Base-by-base conservation (phyloP, 2,113 vertebrate species). In the Struthio camelus region DNA sequence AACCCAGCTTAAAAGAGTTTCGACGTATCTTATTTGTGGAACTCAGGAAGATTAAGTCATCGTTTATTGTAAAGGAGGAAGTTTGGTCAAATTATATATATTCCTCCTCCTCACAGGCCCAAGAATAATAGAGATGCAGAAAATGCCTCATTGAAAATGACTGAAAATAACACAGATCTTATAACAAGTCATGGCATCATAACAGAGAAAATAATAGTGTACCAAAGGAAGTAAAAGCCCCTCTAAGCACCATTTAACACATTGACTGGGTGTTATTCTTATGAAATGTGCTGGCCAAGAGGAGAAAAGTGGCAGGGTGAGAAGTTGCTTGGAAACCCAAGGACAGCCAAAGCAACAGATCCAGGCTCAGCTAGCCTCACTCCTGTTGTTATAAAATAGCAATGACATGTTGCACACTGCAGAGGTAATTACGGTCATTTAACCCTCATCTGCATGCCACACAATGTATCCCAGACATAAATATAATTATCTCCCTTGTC, bases 401-500 rank as follows among this genome's bases (percentile, higher is more conserved):
- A 89, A 61, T 83, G 78, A 89, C 83, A 82, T 1, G 2, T 70
- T 79, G 64, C 44, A 46, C 51, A 30, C 65, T 80, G 24, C 6
- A 0, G 80, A 76, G 81, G 65, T 91, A 92, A 95, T 87, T 88
- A 58, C 65, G 83, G 59, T n/a, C 85, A 89, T 75, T 95, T 95
- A 88, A 75, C 72, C 85, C 67, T 95, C 91, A 95, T 94, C 76
- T 95, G 87, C 92, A 89, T 93, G 92, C 86, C 83, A 83, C 81
- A 96, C 67, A 90, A 75, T 44, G 79, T 64, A 75, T 65, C 59
- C 71, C 92, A 83, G 65, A 81, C 94, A 88, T 96, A 95, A 89
- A 90, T 67, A 92, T 59, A 89, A 93, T 78, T 40, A 85, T 50
- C 85, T 79, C 53, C 50, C 91, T 92, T 78, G 62, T 72, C 85